Evolutionary conservation across 2,797 vertebrate species (phyloP).

Genomic region (Fundulus diaphanus): DNA sequence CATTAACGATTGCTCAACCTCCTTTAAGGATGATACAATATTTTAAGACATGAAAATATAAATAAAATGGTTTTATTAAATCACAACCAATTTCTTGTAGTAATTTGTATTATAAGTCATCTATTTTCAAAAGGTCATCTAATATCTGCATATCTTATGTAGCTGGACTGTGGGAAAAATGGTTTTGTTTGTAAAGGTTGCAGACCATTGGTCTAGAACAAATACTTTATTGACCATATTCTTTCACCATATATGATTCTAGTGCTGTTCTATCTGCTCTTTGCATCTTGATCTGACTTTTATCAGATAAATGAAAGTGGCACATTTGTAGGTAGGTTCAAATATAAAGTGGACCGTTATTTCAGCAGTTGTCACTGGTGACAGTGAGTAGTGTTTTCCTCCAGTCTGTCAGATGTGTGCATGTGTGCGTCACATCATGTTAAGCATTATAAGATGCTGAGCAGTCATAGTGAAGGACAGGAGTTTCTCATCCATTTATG

Average conservation of each 20-base stretch:
- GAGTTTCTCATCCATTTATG: constrained; percentile 61
- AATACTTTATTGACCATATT: background rate
- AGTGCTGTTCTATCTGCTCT: background rate
- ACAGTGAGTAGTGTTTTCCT: constrained; percentile 7
- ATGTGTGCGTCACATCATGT: constrained; percentile 27
- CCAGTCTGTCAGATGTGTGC: constrained; percentile 2
- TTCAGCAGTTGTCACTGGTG: constrained; percentile 8
- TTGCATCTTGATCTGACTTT: background rate
- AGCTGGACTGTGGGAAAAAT: too few species aligned
- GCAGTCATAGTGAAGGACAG: constrained; percentile 58
- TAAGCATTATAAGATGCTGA: constrained; percentile 32
- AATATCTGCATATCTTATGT: too few species aligned
- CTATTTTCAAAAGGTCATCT: too few species aligned
- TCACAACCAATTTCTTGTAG: too few species aligned
- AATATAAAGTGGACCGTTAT: background rate
- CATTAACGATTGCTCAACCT: too few species aligned
- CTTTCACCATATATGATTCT: background rate
- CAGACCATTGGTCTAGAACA: background rate
- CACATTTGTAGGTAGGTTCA: background rate
- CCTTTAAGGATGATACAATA: too few species aligned
- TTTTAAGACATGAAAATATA: too few species aligned
- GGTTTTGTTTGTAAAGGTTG: too few species aligned
- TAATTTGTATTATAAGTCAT: too few species aligned
- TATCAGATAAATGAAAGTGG: background rate
- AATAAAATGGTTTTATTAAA: too few species aligned